Evolutionary conservation across 1,140 invertebrate species (phyloP).

Genomic region (Mya arenaria): DNA sequence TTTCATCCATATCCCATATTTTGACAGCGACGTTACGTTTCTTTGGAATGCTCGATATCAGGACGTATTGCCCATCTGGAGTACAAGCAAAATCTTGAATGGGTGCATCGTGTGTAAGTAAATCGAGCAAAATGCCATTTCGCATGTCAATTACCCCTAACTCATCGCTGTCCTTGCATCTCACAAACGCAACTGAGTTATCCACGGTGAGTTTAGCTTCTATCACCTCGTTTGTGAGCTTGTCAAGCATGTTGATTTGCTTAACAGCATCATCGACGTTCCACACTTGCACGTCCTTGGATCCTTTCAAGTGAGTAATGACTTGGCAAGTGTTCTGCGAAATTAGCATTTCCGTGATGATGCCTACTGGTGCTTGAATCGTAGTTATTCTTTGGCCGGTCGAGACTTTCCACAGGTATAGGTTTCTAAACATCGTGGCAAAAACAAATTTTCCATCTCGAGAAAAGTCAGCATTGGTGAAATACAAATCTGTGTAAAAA

Average conservation of each 20-base stretch:
- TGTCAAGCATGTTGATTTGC: slow-evolving; percentile 72
- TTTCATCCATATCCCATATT: slow-evolving; percentile 75
- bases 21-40: slow-evolving; percentile 69
- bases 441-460: slow-evolving; percentile 73
- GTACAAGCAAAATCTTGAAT: slow-evolving; percentile 74
- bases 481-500: slow-evolving; percentile 65
- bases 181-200: slow-evolving; percentile 67
- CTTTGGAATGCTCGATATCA: slow-evolving; percentile 68
- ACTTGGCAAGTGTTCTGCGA: slow-evolving; percentile 65
- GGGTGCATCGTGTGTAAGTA: slow-evolving; percentile 77
- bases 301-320: slow-evolving; percentile 68
- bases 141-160: slow-evolving; percentile 78
- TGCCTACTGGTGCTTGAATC: slow-evolving; percentile 78
- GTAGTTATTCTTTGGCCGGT: slow-evolving; percentile 62
- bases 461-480: slow-evolving; percentile 75
- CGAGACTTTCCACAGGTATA: slow-evolving; percentile 76
- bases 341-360: slow-evolving; percentile 71
- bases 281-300: slow-evolving; percentile 75
- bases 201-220: slow-evolving; percentile 70
- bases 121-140: slow-evolving; percentile 75
- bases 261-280: slow-evolving; percentile 71
- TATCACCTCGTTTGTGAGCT: slow-evolving; percentile 68
- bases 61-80: slow-evolving; percentile 70
- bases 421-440: slow-evolving; percentile 75
- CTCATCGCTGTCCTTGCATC: slow-evolving; percentile 77